Conservation (phyloP, 2,113 vertebrate species). For the Dinomys branickii region DNA sequence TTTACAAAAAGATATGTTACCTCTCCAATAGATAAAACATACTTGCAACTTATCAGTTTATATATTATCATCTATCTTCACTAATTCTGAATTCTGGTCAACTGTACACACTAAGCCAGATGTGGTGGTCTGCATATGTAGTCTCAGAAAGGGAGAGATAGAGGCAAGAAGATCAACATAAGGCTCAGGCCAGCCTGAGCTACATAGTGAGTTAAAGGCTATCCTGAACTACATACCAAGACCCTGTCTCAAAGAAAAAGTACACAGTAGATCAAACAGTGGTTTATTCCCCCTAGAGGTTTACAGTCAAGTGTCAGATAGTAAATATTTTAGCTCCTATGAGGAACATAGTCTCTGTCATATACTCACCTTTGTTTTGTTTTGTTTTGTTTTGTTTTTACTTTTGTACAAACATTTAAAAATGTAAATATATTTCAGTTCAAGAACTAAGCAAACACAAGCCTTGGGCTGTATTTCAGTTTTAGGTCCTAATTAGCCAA, state of each 20-base stretch:
- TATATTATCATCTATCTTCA: not conserved
- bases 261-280: not conserved
- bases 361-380: not conserved
- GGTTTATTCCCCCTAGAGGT: not conserved
- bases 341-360: not conserved
- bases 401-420: not conserved
- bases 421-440: constrained; percentile 30
- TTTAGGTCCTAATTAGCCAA: not conserved
- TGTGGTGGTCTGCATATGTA: too few species aligned
- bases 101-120: not conserved
- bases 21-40: not conserved
- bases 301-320: not conserved
- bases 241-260: too few species aligned
- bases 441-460: not conserved
- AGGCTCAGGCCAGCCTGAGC: too few species aligned
- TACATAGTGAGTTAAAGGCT: too few species aligned
- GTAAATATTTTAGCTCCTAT: constrained; percentile 21
- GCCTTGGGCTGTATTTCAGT: not conserved
- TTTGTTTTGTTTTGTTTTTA: too few species aligned
- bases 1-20: not conserved
- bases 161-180: too few species aligned
- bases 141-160: too few species aligned
- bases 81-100: not conserved
- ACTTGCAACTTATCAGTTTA: not conserved
- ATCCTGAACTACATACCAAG: too few species aligned